These are phyloP conservation scores for Lasiommata megera DNA, from an alignment of 2,888 invertebrate species.

Conservation along the genomic window DNA sequence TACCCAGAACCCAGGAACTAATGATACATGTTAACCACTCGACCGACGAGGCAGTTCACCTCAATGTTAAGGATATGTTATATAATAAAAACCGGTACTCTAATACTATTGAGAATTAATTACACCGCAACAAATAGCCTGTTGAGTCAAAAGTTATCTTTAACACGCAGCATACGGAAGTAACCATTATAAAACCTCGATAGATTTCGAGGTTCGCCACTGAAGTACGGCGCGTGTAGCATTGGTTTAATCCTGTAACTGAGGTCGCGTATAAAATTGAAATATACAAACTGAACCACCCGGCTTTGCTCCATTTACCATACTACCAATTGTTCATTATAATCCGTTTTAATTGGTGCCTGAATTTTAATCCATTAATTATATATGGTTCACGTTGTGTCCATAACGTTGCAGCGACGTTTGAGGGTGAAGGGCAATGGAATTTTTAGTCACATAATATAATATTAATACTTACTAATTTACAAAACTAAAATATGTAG, in stretches of 20 bases:
- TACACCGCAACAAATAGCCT: constrained; percentile 18
- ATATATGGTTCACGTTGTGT: no score
- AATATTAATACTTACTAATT: no score
- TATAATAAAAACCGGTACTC: constrained; percentile 4
- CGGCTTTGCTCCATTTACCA: background rate
- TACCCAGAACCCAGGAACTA: background rate
- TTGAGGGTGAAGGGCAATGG: no score
- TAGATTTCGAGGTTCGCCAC: constrained; percentile 34
- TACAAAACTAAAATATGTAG: no score
- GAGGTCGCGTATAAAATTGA: constrained; percentile 28
- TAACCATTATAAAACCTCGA: constrained; percentile 29
- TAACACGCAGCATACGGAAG: constrained; percentile 32
- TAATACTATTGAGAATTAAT: constrained; percentile 8
- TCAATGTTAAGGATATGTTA: constrained; percentile 1
- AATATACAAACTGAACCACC: background rate
- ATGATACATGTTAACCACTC: no score
- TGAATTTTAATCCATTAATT: no score
- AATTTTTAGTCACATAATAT: no score
- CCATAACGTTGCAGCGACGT: no score
- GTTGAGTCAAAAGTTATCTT: constrained; percentile 21
- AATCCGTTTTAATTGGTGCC: no score
- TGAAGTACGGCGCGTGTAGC: constrained; percentile 23
- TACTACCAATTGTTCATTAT: no score
- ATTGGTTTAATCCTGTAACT: constrained; percentile 34
- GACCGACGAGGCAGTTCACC: background rate